Evolutionary conservation across 2,888 invertebrate genomes (phyloP).

Genomic region (Papilio elwesi): DNA sequence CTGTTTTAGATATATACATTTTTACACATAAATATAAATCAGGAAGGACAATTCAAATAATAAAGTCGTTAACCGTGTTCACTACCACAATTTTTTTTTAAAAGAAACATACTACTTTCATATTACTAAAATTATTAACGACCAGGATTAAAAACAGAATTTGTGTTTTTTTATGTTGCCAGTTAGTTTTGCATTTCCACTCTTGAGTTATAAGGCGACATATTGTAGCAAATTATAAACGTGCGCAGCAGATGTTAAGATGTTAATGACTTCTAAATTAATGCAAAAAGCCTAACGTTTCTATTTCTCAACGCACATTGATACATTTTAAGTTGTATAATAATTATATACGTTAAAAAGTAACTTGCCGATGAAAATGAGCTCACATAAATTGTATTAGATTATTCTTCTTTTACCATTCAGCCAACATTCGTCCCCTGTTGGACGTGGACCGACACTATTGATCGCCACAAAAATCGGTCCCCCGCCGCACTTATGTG

Average conservation of each 20-base stretch:
- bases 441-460: too few relatives aligned
- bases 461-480: too few relatives aligned
- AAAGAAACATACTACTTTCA: neutral
- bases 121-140: neutral
- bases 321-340: slow-evolving; percentile 29
- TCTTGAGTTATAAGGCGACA: slow-evolving; percentile 18
- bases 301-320: slow-evolving; percentile 29
- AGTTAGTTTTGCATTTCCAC: neutral
- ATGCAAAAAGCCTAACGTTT: slow-evolving; percentile 38
- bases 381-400: too few relatives aligned
- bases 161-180: neutral
- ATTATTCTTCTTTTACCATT: too few relatives aligned
- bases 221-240: slow-evolving; percentile 46
- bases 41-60: too few relatives aligned
- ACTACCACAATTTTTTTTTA: too few relatives aligned
- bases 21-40: too few relatives aligned
- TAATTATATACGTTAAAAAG: neutral
- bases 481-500: too few relatives aligned
- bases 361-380: too few relatives aligned
- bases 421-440: too few relatives aligned
- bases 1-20: too few relatives aligned
- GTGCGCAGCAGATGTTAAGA: slow-evolving; percentile 52
- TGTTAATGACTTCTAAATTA: slow-evolving; percentile 55
- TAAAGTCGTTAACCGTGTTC: too few relatives aligned
- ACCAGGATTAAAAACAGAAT: neutral